phyloP scores from a whole-genome alignment of 2,888 invertebrate species.

The Autographa gamma region DNA sequence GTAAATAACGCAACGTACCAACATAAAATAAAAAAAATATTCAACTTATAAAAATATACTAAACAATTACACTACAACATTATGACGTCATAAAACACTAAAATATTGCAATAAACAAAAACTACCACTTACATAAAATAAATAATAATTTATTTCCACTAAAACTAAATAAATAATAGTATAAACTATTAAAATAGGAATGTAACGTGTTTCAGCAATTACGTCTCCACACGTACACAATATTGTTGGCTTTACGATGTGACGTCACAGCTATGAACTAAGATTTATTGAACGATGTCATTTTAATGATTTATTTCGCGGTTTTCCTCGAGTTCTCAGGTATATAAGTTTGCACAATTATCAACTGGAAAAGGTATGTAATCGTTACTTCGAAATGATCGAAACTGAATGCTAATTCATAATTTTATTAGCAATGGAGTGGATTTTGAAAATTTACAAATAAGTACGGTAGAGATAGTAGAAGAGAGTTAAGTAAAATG shows the following conservation, averaged over 20 bases:
- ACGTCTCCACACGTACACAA: constrained; percentile 32
- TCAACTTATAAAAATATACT: not conserved
- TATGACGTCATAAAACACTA: not conserved
- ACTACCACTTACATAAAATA: not conserved
- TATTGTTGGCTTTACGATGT: constrained; percentile 53
- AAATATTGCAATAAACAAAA: not conserved
- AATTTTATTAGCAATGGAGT: too few species aligned
- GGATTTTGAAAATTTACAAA: too few species aligned
- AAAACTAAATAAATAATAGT: constrained; percentile 13
- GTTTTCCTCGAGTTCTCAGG: constrained; percentile 64
- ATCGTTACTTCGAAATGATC: not conserved
- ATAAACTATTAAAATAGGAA: constrained; percentile 19
- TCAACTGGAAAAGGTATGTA: not conserved
- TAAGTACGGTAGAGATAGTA: too few species aligned
- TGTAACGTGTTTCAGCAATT: constrained; percentile 29
- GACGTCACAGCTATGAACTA: constrained; percentile 66
- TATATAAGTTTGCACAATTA: constrained; percentile 12
- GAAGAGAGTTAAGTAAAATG: too few species aligned
- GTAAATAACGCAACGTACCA: too few species aligned
- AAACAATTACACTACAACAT: not conserved
- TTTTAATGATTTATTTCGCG: constrained; percentile 64
- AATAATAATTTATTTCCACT: not conserved
- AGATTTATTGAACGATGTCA: constrained; percentile 62
- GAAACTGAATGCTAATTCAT: too few species aligned
- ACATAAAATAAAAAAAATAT: too few species aligned